Evolutionary conservation across 2,888 invertebrate species (phyloP).

Genomic region (Gymnosoma rotundatum): DNA sequence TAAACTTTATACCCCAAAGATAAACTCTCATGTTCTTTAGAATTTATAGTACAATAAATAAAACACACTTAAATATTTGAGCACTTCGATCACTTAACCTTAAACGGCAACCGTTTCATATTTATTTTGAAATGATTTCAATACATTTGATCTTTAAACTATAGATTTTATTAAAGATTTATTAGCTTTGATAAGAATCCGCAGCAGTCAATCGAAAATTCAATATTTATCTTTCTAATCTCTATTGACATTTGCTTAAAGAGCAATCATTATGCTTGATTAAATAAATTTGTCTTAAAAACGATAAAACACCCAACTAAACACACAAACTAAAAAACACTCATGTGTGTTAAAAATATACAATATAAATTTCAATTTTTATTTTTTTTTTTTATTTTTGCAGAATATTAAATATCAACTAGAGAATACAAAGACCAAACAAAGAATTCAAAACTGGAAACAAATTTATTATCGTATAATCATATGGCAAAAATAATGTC

Average conservation of each 20-base stretch:
- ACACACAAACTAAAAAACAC: not conserved
- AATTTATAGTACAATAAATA: not conserved
- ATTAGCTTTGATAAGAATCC: constrained; percentile 19
- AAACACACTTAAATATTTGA: not conserved
- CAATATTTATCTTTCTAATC: constrained; percentile 58
- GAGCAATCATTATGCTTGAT: constrained; percentile 66
- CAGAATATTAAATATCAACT: constrained; percentile 58
- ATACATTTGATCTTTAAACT: constrained; percentile 20
- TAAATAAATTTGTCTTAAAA: constrained; percentile 62
- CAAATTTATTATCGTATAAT: not conserved
- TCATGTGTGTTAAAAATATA: not conserved
- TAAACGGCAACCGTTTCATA: not conserved
- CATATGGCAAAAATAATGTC: constrained; percentile 51
- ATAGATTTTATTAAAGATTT: not conserved
- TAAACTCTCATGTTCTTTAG: too few species aligned
- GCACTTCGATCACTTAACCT: not conserved
- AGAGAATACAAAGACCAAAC: constrained; percentile 49
- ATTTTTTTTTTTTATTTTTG: not conserved
- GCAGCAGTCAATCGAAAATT: constrained; percentile 11
- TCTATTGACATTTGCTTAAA: constrained; percentile 63
- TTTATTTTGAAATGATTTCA: constrained; percentile 11
- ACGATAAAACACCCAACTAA: constrained; percentile 1
- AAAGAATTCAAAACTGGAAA: not conserved
- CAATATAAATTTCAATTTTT: not conserved
- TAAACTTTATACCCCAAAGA: not conserved